phyloP scores from a whole-genome alignment of 2,113 vertebrate genomes.

The Benthochromis sp. region DNA sequence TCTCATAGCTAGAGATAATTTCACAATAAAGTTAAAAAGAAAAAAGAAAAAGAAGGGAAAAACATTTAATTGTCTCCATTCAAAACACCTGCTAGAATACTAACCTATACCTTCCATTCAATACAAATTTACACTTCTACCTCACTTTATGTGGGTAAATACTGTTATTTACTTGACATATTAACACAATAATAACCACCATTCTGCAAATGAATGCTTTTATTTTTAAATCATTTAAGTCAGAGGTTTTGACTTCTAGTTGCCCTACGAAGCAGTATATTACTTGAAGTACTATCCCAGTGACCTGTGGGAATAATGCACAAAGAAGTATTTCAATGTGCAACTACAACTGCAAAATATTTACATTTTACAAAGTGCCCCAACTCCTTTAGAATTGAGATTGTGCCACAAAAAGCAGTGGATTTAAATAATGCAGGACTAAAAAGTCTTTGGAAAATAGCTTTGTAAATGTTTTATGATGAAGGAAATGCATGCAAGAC shows the following conservation, averaged over 20 bases:
- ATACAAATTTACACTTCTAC: not conserved
- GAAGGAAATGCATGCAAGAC: not conserved
- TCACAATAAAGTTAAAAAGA: not conserved
- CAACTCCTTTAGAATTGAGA: not conserved
- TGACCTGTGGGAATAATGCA: not conserved
- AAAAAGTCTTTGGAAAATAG: not conserved
- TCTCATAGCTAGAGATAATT: slow-evolving; percentile 60
- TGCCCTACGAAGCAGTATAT: not conserved
- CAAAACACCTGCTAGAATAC: not conserved
- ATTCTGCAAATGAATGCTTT: not conserved
- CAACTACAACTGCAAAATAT: not conserved
- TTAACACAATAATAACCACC: not conserved
- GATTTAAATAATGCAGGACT: not conserved
- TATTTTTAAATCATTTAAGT: not conserved
- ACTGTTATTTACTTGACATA: not conserved
- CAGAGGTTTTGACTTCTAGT: not conserved
- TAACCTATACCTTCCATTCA: not conserved
- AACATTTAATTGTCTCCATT: not conserved
- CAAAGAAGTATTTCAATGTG: not conserved
- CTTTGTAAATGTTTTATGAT: not conserved
- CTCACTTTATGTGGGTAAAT: not conserved
- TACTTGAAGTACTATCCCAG: not conserved
- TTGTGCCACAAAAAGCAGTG: not conserved
- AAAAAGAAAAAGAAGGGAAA: not conserved
- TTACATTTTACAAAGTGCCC: not conserved